Percentiles rank a stretch among this genome's conserved stretches.
These are phyloP conservation scores for Platyrinchus mystaceus DNA, from an alignment of 2,797 vertebrate species.

Conservation along the genomic window DNA sequence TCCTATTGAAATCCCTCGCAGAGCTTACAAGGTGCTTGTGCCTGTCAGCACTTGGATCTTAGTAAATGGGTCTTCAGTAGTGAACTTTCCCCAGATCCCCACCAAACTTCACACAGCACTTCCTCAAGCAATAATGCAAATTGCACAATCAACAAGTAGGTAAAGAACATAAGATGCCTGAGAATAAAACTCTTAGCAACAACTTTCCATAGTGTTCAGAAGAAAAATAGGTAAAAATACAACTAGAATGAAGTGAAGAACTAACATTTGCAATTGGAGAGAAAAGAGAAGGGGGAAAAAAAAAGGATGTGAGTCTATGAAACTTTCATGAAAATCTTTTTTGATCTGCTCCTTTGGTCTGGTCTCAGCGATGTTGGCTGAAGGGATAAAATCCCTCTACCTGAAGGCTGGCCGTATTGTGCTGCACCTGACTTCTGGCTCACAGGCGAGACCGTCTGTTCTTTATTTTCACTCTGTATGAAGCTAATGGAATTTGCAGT, in stretches of 20 bases:
- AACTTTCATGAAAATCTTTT: not conserved
- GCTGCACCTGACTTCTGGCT: conserved; percentile 74
- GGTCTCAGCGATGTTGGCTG: conserved; percentile 3
- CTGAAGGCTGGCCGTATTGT: conserved; percentile 64
- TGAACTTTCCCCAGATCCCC: not conserved
- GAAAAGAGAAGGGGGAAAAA: not conserved
- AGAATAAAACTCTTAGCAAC: not conserved
- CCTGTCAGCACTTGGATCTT: not conserved
- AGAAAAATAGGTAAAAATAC: not conserved
- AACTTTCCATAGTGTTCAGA: not conserved
- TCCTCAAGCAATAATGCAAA: not conserved
- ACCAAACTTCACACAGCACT: not conserved
- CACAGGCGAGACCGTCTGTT: conserved; percentile 70
- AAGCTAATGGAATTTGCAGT: conserved; percentile 83
- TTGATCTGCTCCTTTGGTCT: conserved; percentile 27
- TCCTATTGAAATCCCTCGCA: not conserved
- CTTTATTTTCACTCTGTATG: conserved; percentile 79
- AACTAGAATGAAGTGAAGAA: not conserved
- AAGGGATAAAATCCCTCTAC: conserved; percentile 52
- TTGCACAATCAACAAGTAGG: not conserved
- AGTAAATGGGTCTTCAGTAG: not conserved
- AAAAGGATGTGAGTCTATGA: not conserved
- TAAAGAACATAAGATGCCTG: not conserved
- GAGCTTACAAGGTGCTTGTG: not conserved
- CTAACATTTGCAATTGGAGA: not conserved